phyloP scores from a whole-genome alignment of 1,140 invertebrate genomes.

The Meloidogyne hapla region DNA sequence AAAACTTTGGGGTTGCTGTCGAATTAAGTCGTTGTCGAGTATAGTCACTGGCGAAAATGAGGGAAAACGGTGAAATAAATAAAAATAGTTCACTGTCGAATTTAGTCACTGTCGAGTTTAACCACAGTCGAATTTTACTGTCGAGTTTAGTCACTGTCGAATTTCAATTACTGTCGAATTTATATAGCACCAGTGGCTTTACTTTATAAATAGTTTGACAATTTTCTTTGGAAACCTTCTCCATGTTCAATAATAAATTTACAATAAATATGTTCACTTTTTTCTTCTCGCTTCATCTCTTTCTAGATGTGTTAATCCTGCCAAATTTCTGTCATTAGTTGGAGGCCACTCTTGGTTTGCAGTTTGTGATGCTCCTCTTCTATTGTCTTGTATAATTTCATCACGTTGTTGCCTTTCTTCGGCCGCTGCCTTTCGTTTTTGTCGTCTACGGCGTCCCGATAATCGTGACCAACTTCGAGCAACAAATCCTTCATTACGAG shows the following conservation, averaged over 20 bases:
- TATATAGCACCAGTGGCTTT: too few species aligned
- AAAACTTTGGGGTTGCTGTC: too few species aligned
- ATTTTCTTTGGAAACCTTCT: too few species aligned
- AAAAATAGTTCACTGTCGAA: too few species aligned
- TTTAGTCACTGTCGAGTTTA: too few species aligned
- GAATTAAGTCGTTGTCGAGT: too few species aligned
- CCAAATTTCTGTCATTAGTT: neutral
- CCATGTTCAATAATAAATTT: neutral
- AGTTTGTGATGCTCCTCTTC: neutral
- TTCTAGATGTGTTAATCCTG: neutral
- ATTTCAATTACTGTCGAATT: too few species aligned
- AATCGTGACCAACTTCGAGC: constrained; percentile 15
- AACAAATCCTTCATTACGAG: neutral
- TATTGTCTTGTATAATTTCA: neutral
- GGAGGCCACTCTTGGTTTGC: neutral
- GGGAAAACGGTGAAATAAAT: too few species aligned
- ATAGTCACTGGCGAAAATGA: too few species aligned
- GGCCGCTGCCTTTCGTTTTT: neutral
- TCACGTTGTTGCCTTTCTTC: neutral
- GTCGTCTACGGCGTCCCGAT: constrained; percentile 9
- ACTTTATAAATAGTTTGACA: too few species aligned
- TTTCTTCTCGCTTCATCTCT: neutral
- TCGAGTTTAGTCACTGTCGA: too few species aligned
- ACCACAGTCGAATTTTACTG: too few species aligned
- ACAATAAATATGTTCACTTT: neutral